Percentiles rank a stretch among this genome's conserved stretches.
Conservation (phyloP, 2,888 invertebrate genomes). For the Diplazon laetatorius region DNA sequence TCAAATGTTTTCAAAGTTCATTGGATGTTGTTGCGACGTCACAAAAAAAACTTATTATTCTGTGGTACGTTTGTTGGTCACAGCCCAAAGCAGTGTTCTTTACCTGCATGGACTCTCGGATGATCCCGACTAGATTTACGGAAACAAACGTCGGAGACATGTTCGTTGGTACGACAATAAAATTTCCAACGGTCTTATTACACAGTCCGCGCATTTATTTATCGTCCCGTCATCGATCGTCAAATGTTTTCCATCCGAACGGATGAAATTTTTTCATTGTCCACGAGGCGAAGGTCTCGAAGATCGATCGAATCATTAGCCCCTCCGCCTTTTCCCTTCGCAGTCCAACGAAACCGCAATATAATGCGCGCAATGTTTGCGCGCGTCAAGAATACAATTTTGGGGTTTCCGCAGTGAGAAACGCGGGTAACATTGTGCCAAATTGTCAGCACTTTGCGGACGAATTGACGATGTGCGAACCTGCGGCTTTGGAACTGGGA, state of each 20-base stretch:
- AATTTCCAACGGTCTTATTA: conserved; percentile 29
- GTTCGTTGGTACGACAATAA: conserved; percentile 91
- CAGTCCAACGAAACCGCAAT: too few relatives aligned
- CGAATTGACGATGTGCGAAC: conserved; percentile 96
- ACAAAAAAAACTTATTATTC: too few relatives aligned
- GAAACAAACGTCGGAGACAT: conserved; percentile 98
- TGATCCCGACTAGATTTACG: conserved; percentile 97
- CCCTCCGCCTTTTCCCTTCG: too few relatives aligned
- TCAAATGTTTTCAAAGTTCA: too few relatives aligned
- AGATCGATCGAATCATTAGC: too few relatives aligned
- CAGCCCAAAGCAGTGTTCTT: conserved; percentile 98
- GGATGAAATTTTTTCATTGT: too few relatives aligned
- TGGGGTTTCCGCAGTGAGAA: conserved; percentile 88
- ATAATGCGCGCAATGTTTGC: too few relatives aligned
- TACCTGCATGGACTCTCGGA: conserved; percentile 98
- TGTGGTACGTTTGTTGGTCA: conserved; percentile 71
- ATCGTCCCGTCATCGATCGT: conserved; percentile 31
- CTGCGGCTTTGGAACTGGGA: conserved; percentile 96
- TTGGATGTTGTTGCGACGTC: too few relatives aligned
- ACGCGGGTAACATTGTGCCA: conserved; percentile 98
- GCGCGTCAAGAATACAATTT: neutral
- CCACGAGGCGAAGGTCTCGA: too few relatives aligned
- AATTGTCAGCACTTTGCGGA: conserved; percentile 94
- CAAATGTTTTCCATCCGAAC: conserved; percentile 1
- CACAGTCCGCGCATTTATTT: too few relatives aligned